Base-by-base conservation (phyloP, 2,113 vertebrate genomes). In the Daubentonia madagascariensis region DNA sequence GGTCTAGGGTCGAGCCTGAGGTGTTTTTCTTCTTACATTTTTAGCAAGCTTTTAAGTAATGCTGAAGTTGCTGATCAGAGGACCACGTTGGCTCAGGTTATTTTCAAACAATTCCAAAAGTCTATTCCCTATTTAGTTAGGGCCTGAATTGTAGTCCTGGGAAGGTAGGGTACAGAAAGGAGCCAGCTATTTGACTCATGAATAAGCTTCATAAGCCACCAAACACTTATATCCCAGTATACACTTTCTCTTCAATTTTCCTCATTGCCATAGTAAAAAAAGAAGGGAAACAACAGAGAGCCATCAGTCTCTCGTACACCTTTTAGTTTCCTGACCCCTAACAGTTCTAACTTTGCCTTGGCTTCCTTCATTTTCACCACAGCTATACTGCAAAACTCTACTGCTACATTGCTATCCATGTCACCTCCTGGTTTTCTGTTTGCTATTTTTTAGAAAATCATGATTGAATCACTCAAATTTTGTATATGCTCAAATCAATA, bases 81-180 rank as follows among this genome's bases (percentile, higher is more conserved):
- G 59, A 81, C 35, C 28, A 52, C 3, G 65, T 11, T 76, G 65
- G 7, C n/a, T 94, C 16, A 4, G 23, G 59, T 79, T 92, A 84
- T 92, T 97, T 96, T 59, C 30, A 94, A 80, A 90, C 14, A 35
- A 68, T 20, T 63, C 22, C 70, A 45, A 84, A 94, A 48, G 50
- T n/a, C 80, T 61, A 37, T 79, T 5, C 80, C 6, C n/a, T 78
- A 70, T 65, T 89, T 93, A 57, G 6, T 22, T 85, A 45, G 20
- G 30, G 40, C 23, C 67, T 68, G 68, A 97, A 61, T 0, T 83
- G 43, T 93, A 85, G 30, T 35, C 1, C 8, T 18, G 18, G 50
- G 50, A 57, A 80, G 14, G 32, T 54, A 40, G 14, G 8, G 32
- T 32, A 61, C 30, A 48, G 61, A 72, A 76, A 94, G n/a, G 37